Conservation (phyloP, 2,797 vertebrate species). For the Glyptemys insculpta region DNA sequence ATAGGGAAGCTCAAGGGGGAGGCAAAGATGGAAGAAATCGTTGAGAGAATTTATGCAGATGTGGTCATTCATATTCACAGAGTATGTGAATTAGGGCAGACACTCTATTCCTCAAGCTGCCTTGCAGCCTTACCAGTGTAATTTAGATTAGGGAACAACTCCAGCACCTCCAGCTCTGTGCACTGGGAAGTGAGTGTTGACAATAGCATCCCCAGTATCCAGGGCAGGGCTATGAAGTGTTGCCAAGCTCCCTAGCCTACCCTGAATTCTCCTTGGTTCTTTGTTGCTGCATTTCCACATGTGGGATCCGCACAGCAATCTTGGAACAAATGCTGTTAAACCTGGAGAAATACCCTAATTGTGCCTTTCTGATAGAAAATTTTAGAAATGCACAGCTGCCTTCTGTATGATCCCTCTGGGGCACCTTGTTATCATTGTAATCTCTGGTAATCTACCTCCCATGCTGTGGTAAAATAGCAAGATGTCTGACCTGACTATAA, state of each 20-base stretch:
- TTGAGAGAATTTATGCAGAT: not conserved
- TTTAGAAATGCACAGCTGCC: not conserved
- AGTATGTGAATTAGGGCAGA: accelerated
- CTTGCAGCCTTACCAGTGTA: not conserved
- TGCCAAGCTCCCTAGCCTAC: not conserved
- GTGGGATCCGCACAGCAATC: not conserved
- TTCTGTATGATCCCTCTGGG: not conserved
- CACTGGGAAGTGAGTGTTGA: not conserved
- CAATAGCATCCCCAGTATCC: not conserved
- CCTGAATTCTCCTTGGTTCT: not conserved
- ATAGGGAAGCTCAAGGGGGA: not conserved
- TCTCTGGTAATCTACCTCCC: not conserved
- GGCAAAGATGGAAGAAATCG: not conserved
- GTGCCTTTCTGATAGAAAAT: not conserved
- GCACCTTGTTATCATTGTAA: not conserved
- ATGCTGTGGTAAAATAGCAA: not conserved
- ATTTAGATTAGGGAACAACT: not conserved
- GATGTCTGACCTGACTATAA: not conserved
- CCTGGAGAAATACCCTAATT: not conserved
- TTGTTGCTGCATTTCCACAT: not conserved
- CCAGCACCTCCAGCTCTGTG: not conserved
- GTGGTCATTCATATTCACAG: not conserved
- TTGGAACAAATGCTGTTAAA: not conserved
- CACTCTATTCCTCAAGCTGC: not conserved
- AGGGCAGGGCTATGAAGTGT: not conserved